Evolutionary conservation across 2,797 vertebrate genomes (phyloP).

Genomic region (Hydrolagus colliei): DNA sequence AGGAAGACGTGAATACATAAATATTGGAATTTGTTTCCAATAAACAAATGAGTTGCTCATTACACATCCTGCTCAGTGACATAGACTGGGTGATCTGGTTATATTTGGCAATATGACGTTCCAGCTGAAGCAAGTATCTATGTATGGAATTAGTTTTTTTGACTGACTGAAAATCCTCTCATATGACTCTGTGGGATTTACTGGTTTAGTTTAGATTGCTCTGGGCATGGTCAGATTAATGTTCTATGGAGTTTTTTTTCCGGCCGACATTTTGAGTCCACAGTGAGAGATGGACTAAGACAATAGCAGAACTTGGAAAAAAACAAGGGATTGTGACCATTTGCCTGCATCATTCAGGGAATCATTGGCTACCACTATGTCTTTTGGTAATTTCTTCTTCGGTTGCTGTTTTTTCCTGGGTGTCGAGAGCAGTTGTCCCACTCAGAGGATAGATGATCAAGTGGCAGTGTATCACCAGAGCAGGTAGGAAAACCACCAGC

Average conservation of each 20-base stretch:
- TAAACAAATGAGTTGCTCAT: neutral
- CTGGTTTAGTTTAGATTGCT: conserved; percentile 75
- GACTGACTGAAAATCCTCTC: conserved; percentile 64
- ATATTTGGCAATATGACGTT: neutral
- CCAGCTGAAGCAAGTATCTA: conserved; percentile 24
- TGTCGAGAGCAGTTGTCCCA: conserved; percentile 54
- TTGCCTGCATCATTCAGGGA: conserved; percentile 43
- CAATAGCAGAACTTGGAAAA: conserved; percentile 52
- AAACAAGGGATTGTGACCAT: conserved; percentile 46
- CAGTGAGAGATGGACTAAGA: conserved; percentile 52
- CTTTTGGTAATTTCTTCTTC: conserved; percentile 63
- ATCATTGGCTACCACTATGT: conserved; percentile 62
- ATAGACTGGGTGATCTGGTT: neutral
- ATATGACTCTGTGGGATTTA: conserved; percentile 79
- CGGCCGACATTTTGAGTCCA: conserved; percentile 49
- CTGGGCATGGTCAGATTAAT: conserved; percentile 71
- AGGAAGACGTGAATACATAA: no score
- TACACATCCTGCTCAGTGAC: neutral
- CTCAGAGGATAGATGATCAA: conserved; percentile 51
- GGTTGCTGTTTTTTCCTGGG: conserved; percentile 62
- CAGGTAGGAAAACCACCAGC: neutral
- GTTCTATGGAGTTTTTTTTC: conserved; percentile 53
- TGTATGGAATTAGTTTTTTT: conserved; percentile 7
- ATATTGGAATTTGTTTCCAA: neutral
- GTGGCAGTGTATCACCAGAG: neutral